Percentiles rank a stretch among this genome's conserved stretches.
These are phyloP conservation scores for Eurois occulta DNA, from an alignment of 2,888 invertebrate species.

Conservation along the genomic window DNA sequence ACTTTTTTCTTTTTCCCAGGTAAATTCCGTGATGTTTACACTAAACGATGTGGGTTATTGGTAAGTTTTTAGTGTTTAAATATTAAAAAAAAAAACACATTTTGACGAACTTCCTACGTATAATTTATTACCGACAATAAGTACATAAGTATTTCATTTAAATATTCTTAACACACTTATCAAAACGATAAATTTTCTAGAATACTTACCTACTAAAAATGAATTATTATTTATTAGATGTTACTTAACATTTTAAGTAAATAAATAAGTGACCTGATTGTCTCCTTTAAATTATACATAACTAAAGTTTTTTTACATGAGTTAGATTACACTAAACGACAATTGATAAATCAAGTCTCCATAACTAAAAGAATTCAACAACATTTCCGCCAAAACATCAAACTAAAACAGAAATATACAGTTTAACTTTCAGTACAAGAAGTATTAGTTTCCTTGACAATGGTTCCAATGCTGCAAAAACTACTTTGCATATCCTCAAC, in stretches of 20 bases:
- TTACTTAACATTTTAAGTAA: background rate
- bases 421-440: slow-evolving; percentile 24
- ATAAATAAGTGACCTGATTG: slow-evolving; percentile 18
- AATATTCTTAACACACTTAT: background rate
- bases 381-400: background rate
- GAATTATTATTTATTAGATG: background rate
- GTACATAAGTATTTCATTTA: background rate
- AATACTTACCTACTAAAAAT: background rate
- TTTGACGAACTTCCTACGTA: background rate
- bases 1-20: slow-evolving; percentile 44
- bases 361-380: background rate
- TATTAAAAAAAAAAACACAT: background rate
- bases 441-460: slow-evolving; percentile 45
- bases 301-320: background rate
- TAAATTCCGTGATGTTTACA: slow-evolving; percentile 34
- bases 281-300: background rate
- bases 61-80: slow-evolving; percentile 17
- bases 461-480: slow-evolving; percentile 36
- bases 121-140: slow-evolving; percentile 5
- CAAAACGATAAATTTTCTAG: too few species aligned
- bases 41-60: background rate
- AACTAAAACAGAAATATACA: slow-evolving; percentile 20
- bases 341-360: background rate
- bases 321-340: background rate
- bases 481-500: slow-evolving; percentile 39